Percentiles rank a stretch among this genome's conserved stretches.
Evolutionary conservation across 2,888 invertebrate genomes (phyloP).

Genomic region (Nowickia ferox): DNA sequence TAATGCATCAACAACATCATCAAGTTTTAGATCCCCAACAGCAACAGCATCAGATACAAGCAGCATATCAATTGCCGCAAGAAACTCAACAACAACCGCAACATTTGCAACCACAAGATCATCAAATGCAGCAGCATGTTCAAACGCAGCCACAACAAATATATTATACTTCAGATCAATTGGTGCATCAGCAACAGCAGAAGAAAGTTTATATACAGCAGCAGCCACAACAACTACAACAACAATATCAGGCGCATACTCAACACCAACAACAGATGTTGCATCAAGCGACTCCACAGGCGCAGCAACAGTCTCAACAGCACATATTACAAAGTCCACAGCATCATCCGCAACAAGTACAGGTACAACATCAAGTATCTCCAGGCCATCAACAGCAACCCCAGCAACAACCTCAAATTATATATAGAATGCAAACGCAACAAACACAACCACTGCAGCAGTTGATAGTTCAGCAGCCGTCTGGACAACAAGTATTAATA

Average conservation of each 20-base stretch:
- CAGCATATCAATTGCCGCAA: slow-evolving; percentile 73
- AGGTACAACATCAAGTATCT: slow-evolving; percentile 71
- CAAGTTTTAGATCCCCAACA: slow-evolving; percentile 73
- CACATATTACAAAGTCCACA: slow-evolving; percentile 77
- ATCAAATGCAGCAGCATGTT: slow-evolving; percentile 76
- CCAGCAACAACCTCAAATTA: slow-evolving; percentile 78
- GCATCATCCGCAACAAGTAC: slow-evolving; percentile 76
- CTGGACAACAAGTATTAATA: slow-evolving; percentile 80
- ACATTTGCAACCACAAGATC: slow-evolving; percentile 76
- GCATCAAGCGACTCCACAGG: slow-evolving; percentile 71
- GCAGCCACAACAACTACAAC: slow-evolving; percentile 74
- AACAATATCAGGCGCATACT: slow-evolving; percentile 71
- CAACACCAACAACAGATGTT: slow-evolving; percentile 72
- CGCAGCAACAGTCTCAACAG: slow-evolving; percentile 75
- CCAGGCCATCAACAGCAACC: slow-evolving; percentile 71
- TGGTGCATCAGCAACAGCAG: slow-evolving; percentile 78
- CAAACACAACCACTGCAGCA: slow-evolving; percentile 68
- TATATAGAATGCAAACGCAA: slow-evolving; percentile 78
- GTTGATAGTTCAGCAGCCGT: slow-evolving; percentile 79
- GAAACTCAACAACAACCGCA: slow-evolving; percentile 76
- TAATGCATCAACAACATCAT: slow-evolving; percentile 76
- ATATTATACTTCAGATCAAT: slow-evolving; percentile 80
- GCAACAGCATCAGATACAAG: slow-evolving; percentile 73
- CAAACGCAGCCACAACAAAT: slow-evolving; percentile 79
- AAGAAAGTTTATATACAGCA: slow-evolving; percentile 73